phyloP scores from a whole-genome alignment of 2,888 invertebrate species.

The Ichneumoninae sp. region DNA sequence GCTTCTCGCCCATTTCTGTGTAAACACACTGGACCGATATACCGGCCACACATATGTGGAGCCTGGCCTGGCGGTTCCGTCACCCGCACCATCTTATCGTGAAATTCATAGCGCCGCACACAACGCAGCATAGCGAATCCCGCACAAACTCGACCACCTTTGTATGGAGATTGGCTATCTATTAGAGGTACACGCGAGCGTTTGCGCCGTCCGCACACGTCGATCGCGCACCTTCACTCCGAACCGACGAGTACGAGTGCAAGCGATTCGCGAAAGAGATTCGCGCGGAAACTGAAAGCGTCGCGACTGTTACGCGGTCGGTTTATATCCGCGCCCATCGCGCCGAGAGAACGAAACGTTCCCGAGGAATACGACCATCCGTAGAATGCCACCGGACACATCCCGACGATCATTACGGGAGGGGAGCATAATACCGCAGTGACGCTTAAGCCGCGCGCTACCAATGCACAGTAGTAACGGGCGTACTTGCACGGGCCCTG shows the following conservation, averaged over 20 bases:
- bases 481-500: too few species aligned
- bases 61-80: not conserved
- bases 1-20: not conserved
- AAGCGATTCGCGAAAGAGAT: constrained; percentile 2
- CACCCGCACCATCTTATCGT: not conserved
- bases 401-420: constrained; percentile 3
- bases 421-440: not conserved
- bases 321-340: not conserved
- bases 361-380: not conserved
- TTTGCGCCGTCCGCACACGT: not conserved
- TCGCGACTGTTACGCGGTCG: not conserved
- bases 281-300: not conserved
- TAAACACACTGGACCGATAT: not conserved
- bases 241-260: not conserved
- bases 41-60: not conserved
- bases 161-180: not conserved
- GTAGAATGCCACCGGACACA: constrained; percentile 3
- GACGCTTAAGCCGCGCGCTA: constrained; percentile 4
- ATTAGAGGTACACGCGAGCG: not conserved
- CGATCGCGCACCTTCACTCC: not conserved
- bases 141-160: constrained; percentile 5
- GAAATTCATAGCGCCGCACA: not conserved
- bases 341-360: not conserved
- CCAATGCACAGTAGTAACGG: too few species aligned
- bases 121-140: not conserved